Evolutionary conservation across 2,797 vertebrate genomes (phyloP), one percentile per base, ranked within the genome.

Genomic region (Peromyscus eremicus): DNA sequence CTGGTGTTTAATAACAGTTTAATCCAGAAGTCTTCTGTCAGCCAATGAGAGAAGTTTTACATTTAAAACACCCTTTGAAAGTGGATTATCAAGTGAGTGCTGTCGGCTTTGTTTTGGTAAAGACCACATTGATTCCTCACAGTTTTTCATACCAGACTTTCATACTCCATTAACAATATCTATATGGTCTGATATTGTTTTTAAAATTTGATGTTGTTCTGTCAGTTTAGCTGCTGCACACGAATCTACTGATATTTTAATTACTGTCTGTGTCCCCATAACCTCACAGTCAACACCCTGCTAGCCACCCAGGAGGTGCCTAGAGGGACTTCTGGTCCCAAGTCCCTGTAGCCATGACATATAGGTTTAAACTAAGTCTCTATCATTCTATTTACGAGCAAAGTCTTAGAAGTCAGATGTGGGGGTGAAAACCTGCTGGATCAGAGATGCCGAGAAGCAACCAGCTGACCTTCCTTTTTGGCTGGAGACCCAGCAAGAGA

Each of bases 101-200:
- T 89, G 57, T 85, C 49, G 11, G n/a, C 10, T 92, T 80, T 88
- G 17, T 89, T 94, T 94, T 83, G 62, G 27, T 73, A 52, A 86
- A 21, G 12, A 80, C 55, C 83, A n/a, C 14, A 5, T 73, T 80
- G 62, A 93, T 76, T 73, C 71, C 25, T 84, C 81, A 62, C 6
- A 32, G 34, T 55, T 79, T 75, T 88, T 96, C 17, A 88, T 49
- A 12, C 17, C 46, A 92, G 87, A 40, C 2, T 68, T 92, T 94
- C n/a, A 83, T 66, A 64, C 6, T 49, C n/a, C 12, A 62, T 21
- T 52, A 77, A 34, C 29, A 84, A 64, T 83, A 21, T 37, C 75
- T 37, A 75, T 49, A 68, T 91, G 8, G 25, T 57, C 23, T 95
- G 16, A 64, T 64, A 79, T 19, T 75, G 4, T 46, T 43, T 23